Percentiles rank a stretch among this genome's conserved stretches.
Conservation (phyloP, 2,797 vertebrate species). For the Manis pentadactyla region DNA sequence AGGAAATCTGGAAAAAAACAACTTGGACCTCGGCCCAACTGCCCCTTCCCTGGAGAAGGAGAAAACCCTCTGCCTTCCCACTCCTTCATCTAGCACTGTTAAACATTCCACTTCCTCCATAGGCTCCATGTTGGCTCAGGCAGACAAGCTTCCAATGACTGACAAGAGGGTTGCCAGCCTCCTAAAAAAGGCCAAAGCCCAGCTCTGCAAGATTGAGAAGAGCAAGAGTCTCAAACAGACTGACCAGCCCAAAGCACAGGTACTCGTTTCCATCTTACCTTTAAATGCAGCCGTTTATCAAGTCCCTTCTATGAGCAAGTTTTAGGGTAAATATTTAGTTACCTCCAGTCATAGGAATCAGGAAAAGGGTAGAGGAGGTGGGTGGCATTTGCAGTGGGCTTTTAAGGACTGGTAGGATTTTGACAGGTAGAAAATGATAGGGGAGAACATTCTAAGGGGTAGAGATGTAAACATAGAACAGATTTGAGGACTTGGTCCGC, state of each 20-base stretch:
- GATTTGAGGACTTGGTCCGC: background rate
- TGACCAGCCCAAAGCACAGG: conserved; percentile 97
- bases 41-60: conserved; percentile 86
- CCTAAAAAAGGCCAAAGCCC: conserved; percentile 97
- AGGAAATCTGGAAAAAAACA: conserved; percentile 87
- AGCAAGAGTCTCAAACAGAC: conserved; percentile 95
- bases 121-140: conserved; percentile 94
- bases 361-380: background rate
- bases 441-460: background rate
- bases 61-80: conserved; percentile 84
- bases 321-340: background rate
- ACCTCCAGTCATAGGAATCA: background rate
- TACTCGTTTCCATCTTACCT: conserved; percentile 79
- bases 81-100: conserved; percentile 87
- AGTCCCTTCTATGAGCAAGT: background rate
- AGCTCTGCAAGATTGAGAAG: conserved; percentile 98
- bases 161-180: conserved; percentile 96
- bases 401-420: background rate
- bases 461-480: background rate
- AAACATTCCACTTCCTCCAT: conserved; percentile 93
- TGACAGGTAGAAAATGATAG: background rate
- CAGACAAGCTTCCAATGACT: conserved; percentile 95
- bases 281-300: background rate
- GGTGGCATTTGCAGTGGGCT: background rate
- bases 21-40: conserved; percentile 86